Base-by-base conservation (phyloP, 2,888 invertebrate genomes). In the Nipponacmea schrenckii region DNA sequence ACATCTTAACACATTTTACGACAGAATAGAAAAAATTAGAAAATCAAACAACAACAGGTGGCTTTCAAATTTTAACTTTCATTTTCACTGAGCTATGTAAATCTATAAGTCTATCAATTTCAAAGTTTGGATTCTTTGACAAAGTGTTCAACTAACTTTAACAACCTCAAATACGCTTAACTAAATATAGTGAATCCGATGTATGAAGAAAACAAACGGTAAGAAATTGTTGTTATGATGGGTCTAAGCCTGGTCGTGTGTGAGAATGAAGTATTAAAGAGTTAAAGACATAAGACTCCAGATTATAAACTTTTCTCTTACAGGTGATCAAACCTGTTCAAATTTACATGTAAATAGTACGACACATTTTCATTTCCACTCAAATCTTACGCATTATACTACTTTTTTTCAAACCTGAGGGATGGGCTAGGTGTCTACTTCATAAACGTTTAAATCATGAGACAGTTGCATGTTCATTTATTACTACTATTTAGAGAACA, bases 31-130 rank as follows among this genome's bases (percentile, higher is more conserved):
- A 64, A 26, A 67, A 45, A 45, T 26, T 20, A 67, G 8, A 24
- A 26, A 67, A 26, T n/a, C 56, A 56, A 56, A 56, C 24, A 56
- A 56, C 56, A 20, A 56, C 56, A 56, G 56, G 56, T 56, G 56
- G 20, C 56, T 20, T 56, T 56, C 24, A 24, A 56, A 56, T 56
- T 56, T 56, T 24, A 20, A 24, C 20, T 24, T 10, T 56, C 24
- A 56, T 20, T 56, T 24, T 56, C 20, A 56, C 56, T 56, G 20
- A 56, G 56, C 56, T 24, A 56, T 56, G 56, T 56, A 20, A 56
- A 56, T 56, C 56, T 56, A 12, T 24, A 56, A 56, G 56, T 24
- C 39, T 39, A 39, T 39, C 39, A 39, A 39, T 39, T 39, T 39
- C 39, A 39, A 39, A 39, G 39, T 39, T 39, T 39, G 10, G 39